These are phyloP conservation scores for Ochotona princeps DNA, from an alignment of 2,113 vertebrate species.

Conservation along the genomic window DNA sequence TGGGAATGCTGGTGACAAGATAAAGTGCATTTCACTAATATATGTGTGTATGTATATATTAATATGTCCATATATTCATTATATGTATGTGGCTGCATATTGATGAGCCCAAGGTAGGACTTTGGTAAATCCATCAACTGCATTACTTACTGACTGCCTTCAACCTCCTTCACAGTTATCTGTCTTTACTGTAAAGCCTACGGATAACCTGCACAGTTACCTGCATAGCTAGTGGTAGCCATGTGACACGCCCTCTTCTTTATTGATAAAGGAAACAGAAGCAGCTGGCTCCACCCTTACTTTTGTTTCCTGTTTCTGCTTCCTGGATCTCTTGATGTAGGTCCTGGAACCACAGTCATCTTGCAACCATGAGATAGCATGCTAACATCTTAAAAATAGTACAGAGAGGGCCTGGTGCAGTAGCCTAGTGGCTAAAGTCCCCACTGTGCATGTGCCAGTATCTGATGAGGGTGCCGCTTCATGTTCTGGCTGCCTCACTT, in stretches of 20 bases:
- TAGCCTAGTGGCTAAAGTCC: no score
- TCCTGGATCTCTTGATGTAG: neutral
- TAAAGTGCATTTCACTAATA: neutral
- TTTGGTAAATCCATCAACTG: neutral
- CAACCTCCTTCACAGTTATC: neutral
- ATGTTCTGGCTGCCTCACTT: no score
- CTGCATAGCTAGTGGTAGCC: neutral
- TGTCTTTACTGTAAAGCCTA: neutral
- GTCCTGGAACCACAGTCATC: neutral
- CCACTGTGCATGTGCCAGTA: no score
- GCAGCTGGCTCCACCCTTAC: neutral
- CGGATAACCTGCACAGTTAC: neutral
- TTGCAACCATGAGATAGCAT: neutral
- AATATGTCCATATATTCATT: no score
- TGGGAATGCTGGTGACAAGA: neutral
- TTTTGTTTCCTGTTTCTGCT: neutral
- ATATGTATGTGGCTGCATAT: neutral
- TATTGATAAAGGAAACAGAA: constrained; percentile 9
- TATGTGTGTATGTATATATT: no score
- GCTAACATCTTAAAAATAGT: neutral
- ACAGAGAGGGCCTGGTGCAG: no score
- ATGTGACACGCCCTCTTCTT: neutral
- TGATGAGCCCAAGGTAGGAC: neutral
- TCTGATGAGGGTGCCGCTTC: no score
- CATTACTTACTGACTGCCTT: neutral